phyloP scores from a whole-genome alignment of 2,113 vertebrate genomes.

The Ifrita kowaldi region DNA sequence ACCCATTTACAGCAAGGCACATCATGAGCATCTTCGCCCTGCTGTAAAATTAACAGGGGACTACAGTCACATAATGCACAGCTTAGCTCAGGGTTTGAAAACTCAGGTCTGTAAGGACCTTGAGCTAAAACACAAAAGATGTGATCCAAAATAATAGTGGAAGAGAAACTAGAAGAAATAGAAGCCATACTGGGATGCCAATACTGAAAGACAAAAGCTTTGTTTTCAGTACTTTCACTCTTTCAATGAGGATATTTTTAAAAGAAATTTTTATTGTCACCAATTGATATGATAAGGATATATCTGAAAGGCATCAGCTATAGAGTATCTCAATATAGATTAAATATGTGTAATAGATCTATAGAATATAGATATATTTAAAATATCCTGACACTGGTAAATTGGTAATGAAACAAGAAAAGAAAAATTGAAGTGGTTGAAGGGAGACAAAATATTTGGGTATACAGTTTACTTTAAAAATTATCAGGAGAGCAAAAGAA shows the following conservation, averaged over 20 bases:
- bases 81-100: not conserved
- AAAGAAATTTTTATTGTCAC: not conserved
- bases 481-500: not conserved
- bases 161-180: not conserved
- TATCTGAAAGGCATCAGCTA: not conserved
- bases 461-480: not conserved
- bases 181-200: not conserved
- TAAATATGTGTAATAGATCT: not conserved
- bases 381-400: not conserved
- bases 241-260: not conserved
- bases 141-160: not conserved
- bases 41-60: not conserved
- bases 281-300: not conserved
- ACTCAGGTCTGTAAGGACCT: not conserved
- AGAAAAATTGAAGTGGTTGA: not conserved
- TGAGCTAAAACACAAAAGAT: not conserved
- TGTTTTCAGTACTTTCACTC: not conserved
- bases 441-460: not conserved
- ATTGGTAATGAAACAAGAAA: not conserved
- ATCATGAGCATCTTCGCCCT: accelerated
- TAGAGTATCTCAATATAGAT: not conserved
- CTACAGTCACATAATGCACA: not conserved
- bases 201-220: not conserved
- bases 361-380: not conserved
- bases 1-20: not conserved